Conservation (phyloP, 37 sponge, comb jelly and placozoan genomes). For the Agelas oroides region DNA sequence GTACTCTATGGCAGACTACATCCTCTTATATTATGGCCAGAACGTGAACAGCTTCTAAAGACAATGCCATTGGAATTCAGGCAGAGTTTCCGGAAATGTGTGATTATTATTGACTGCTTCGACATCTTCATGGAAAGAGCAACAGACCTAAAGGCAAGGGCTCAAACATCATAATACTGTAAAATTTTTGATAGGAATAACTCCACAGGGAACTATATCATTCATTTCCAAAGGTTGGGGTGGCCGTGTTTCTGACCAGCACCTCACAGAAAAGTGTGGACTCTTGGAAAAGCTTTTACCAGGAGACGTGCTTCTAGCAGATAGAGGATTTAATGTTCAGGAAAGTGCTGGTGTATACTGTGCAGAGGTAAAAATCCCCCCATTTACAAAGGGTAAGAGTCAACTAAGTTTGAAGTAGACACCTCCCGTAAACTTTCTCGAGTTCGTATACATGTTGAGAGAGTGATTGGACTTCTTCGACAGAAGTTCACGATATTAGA, state of each 20-base stretch:
- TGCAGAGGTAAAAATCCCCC: conserved; percentile 54
- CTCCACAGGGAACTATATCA: conserved; percentile 47
- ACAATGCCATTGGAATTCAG: conserved; percentile 75
- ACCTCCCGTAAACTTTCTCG: conserved; percentile 35
- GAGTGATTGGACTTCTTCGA: conserved; percentile 67
- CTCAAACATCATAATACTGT: conserved; percentile 56
- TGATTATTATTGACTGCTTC: too few relatives aligned
- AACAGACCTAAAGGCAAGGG: conserved; percentile 38
- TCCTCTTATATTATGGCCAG: conserved; percentile 61
- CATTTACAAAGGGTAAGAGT: conserved; percentile 74
- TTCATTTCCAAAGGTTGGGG: conserved; percentile 76
- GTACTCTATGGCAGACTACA: too few relatives aligned
- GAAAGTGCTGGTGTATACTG: conserved; percentile 47
- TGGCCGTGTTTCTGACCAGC: conserved; percentile 62
- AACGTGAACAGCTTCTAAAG: too few relatives aligned
- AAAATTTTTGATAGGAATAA: conserved; percentile 53
- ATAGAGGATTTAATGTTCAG: conserved; percentile 67
- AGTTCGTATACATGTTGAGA: conserved; percentile 76
- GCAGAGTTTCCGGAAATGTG: conserved; percentile 38
- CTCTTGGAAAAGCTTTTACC: conserved; percentile 36
- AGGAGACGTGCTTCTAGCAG: conserved; percentile 56
- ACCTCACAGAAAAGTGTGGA: conserved; percentile 69
- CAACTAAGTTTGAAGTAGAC: conserved; percentile 68
- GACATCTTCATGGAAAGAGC: conserved; percentile 66
- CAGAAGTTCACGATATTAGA: conserved; percentile 64